Conservation (phyloP, 2,113 vertebrate species). For the Corythornis madagascariensis region DNA sequence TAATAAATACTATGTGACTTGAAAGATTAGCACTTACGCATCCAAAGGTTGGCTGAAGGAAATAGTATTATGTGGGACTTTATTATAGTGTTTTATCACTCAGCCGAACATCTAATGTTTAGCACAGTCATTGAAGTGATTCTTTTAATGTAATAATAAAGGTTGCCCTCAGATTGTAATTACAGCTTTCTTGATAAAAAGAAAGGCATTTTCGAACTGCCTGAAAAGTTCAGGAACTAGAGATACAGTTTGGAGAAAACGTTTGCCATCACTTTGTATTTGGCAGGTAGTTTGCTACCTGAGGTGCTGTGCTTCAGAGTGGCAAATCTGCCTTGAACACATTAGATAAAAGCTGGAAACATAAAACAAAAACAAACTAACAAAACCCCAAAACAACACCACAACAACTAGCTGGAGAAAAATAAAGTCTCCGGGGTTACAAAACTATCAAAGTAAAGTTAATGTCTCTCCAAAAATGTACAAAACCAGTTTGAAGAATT, state of each 20-base stretch:
- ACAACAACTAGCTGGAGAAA: not conserved
- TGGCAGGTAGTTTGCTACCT: not conserved
- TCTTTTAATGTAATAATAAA: conserved; percentile 59
- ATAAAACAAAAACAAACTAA: not conserved
- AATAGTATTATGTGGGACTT: conserved; percentile 16
- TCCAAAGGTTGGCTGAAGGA: not conserved
- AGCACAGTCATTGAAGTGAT: conserved; percentile 24
- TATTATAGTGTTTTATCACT: conserved; percentile 68
- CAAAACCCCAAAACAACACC: too few relatives aligned
- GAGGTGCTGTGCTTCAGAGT: not conserved
- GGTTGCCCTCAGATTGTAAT: conserved; percentile 56
- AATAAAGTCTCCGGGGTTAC: not conserved
- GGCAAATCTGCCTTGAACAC: not conserved
- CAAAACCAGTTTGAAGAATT: not conserved
- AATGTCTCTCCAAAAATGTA: not conserved
- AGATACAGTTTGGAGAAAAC: not conserved
- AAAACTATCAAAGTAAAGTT: not conserved
- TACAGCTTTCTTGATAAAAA: conserved; percentile 46
- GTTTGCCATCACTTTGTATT: not conserved
- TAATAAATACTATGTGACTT: not conserved
- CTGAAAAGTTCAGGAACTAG: conserved; percentile 15
- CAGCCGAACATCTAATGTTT: conserved; percentile 20
- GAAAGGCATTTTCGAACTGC: conserved; percentile 26
- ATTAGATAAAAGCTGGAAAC: not conserved
- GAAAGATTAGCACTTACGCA: not conserved